phyloP scores from a whole-genome alignment of 2,797 vertebrate species.

The Diceros bicornis region DNA sequence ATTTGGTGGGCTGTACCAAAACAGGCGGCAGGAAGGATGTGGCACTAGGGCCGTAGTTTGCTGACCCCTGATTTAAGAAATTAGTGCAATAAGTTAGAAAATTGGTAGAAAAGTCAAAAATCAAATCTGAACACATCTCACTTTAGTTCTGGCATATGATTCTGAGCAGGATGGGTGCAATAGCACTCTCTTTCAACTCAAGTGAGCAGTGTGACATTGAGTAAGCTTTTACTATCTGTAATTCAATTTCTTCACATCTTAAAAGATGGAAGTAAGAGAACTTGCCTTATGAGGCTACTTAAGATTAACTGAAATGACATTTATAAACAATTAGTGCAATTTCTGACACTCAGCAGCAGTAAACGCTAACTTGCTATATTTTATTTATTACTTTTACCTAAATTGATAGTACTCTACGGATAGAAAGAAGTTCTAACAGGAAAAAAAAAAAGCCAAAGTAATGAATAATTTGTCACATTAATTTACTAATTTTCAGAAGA shows the following conservation, averaged over 20 bases:
- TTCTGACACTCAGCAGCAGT: neutral
- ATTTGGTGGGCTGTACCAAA: constrained; percentile 14
- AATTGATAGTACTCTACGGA: neutral
- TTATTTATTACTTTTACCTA: neutral
- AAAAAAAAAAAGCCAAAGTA: neutral
- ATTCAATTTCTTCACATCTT: neutral
- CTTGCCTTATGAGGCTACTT: neutral
- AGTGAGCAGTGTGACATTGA: neutral
- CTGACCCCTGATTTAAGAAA: neutral
- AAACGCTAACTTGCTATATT: neutral
- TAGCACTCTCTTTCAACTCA: neutral
- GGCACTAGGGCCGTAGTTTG: neutral
- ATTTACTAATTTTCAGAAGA: constrained; percentile 25
- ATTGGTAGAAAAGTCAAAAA: neutral
- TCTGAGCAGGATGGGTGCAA: neutral
- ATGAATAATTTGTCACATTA: neutral
- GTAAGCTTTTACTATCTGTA: neutral
- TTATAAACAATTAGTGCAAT: neutral
- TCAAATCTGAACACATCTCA: neutral
- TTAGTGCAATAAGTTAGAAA: neutral
- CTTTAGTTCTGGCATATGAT: neutral
- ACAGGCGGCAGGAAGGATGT: neutral
- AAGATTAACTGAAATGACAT: neutral
- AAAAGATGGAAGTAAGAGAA: neutral
- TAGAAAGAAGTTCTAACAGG: neutral